Evolutionary conservation across 2,888 invertebrate species (phyloP), one percentile per base, ranked within the genome.

Genomic region (Nomada goodeniana): DNA sequence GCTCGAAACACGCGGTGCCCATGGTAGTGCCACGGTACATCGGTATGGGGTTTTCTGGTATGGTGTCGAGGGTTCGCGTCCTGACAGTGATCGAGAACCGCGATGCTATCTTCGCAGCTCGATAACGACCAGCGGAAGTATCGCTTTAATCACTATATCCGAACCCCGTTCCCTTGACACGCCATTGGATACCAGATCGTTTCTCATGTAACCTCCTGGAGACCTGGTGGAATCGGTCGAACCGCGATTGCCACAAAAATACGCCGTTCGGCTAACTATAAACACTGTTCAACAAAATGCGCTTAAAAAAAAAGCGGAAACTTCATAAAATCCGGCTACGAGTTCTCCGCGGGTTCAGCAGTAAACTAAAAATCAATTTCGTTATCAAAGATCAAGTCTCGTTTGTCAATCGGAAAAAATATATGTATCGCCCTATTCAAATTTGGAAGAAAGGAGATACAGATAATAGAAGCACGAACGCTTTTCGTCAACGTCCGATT

Each of bases 141-240:
- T 92, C 92, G 90, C 90, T 91, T 92, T 92, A 92, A 92, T 92
- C 92, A 91, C 90, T 89, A 92, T 90, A 92, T 92, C 92, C 92
- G 92, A 86, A 76, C 87, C 86, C 78, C 87, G 82, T 83, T 86
- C 85, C 82, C 83, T 72, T 29, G 64, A 73, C 84, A 83, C 83
- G 82, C 77, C 76, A 82, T 82, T 82, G 76, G 82, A 82, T 75
- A 61, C 69, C 71, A 71, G 82, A 83, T 77, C 83, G 83, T 83
- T 80, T 85, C 83, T 75, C 83, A 76, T 55, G 77, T 36, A 63
- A 65, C 70, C 55, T 83, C 23, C 55, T 36, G 36, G 59, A 67
- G 50, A 74, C 47, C 50, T 20, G 11, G 36, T 23, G 29, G 18
- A 76, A 70, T 70, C 69, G 50, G 53, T 64, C 26, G 23, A 36